Percentiles rank a stretch among this genome's conserved stretches.
Evolutionary conservation across 1,140 invertebrate genomes (phyloP).

Genomic region (Oppia nitens): DNA sequence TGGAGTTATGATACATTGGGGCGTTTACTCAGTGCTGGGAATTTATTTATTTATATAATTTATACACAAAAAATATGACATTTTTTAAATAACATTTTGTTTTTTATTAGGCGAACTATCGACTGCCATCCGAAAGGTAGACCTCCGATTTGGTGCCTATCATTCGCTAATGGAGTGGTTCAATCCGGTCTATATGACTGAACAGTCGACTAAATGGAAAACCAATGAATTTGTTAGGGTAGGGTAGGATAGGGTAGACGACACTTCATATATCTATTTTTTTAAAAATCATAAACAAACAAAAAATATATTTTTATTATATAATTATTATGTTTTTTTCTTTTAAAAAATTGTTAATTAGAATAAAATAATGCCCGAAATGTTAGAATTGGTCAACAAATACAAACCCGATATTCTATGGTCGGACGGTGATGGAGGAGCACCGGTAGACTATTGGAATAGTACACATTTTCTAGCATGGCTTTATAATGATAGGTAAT

Average conservation of each 20-base stretch:
- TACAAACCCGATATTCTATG: conserved; percentile 81
- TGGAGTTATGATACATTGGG: conserved; percentile 86
- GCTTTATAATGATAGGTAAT: conserved; percentile 54
- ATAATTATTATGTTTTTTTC: too few species aligned
- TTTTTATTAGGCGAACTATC: conserved; percentile 34
- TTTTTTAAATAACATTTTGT: conserved; percentile 10
- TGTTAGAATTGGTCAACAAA: conserved; percentile 39
- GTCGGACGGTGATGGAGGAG: conserved; percentile 62
- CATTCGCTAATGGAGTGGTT: conserved; percentile 33
- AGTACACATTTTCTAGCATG: conserved; percentile 51
- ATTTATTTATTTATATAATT: conserved; percentile 46
- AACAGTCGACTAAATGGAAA: conserved; percentile 20
- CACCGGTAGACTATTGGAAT: conserved; percentile 54
- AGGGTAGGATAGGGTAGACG: too few species aligned
- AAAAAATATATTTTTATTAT: too few species aligned
- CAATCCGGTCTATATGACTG: conserved; percentile 25
- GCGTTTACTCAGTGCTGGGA: conserved; percentile 76
- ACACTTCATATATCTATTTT: neutral
- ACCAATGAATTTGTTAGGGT: conserved; percentile 25
- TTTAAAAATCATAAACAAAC: too few species aligned
- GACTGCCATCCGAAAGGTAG: conserved; percentile 26
- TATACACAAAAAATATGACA: conserved; percentile 23
- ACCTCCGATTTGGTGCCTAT: conserved; percentile 32
- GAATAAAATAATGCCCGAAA: conserved; percentile 27
- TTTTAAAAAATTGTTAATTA: too few species aligned